These are phyloP conservation scores for Rhagoletis pomonella DNA, from an alignment of 1,140 invertebrate species.

Conservation along the genomic window DNA sequence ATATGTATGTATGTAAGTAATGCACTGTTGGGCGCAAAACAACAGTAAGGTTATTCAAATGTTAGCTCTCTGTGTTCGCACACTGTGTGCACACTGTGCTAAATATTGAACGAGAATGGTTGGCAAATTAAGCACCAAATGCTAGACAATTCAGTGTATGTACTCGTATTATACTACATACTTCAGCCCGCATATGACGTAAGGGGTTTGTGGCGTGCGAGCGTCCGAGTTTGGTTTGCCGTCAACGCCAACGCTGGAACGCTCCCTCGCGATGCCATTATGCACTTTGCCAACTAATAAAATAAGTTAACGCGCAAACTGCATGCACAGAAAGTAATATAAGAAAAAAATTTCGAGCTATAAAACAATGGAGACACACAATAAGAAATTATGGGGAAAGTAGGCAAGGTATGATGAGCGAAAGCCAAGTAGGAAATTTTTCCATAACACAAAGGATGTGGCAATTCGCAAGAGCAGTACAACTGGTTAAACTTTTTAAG, in stretches of 20 bases:
- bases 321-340: not conserved
- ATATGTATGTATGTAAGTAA: not conserved
- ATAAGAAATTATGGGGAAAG: not conserved
- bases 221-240: not conserved
- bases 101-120: slow-evolving; percentile 2
- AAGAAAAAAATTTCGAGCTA: not conserved
- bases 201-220: not conserved
- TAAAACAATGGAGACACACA: slow-evolving; percentile 1
- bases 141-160: not conserved
- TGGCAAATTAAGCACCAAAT: slow-evolving; percentile 28
- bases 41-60: slow-evolving; percentile 25
- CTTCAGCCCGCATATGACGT: not conserved
- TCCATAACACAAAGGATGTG: not conserved
- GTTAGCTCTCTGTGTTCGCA: not conserved
- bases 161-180: too few species aligned
- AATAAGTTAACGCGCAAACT: slow-evolving; percentile 42
- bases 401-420: not conserved
- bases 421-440: not conserved
- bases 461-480: too few species aligned
- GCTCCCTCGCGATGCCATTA: slow-evolving; percentile 34
- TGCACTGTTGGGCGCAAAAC: slow-evolving; percentile 28
- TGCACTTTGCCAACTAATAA: slow-evolving; percentile 54
- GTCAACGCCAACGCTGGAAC: slow-evolving; percentile 11
- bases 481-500: too few species aligned
- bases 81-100: slow-evolving; percentile 4